Evolutionary conservation across 1,140 invertebrate species (phyloP).

Genomic region (Drosophila willistoni): DNA sequence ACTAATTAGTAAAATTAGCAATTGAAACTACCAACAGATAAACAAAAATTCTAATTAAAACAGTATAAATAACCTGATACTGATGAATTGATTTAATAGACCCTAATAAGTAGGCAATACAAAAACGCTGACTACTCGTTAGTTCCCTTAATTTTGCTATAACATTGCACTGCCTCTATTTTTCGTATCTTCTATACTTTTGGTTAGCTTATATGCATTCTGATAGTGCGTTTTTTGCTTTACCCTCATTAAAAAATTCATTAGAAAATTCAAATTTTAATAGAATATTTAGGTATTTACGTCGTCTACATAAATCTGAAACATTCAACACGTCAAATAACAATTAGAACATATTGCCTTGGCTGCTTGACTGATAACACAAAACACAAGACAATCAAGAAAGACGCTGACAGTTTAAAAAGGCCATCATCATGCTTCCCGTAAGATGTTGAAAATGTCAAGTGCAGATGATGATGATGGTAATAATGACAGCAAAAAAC

Average conservation of each 20-base stretch:
- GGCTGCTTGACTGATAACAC: background rate
- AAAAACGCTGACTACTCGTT: too few species aligned
- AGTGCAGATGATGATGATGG: constrained; percentile 33
- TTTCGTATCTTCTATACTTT: too few species aligned
- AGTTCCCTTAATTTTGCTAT: too few species aligned
- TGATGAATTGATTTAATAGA: too few species aligned
- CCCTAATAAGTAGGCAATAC: background rate
- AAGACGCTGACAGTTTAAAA: background rate
- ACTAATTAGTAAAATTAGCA: background rate
- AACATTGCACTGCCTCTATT: too few species aligned
- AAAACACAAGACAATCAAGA: background rate
- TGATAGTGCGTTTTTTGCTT: too few species aligned
- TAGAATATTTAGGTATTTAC: too few species aligned
- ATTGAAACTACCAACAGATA: background rate
- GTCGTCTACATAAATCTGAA: background rate
- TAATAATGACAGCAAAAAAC: constrained; percentile 29
- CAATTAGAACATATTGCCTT: background rate
- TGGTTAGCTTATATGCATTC: too few species aligned
- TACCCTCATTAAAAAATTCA: too few species aligned
- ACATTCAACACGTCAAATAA: background rate
- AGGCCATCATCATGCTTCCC: background rate
- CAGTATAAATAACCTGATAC: background rate
- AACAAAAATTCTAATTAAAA: background rate
- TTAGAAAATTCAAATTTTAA: too few species aligned
- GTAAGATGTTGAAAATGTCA: constrained; percentile 40